Conservation (phyloP, 2,797 vertebrate species). For the Phaenicophaeus curvirostris region DNA sequence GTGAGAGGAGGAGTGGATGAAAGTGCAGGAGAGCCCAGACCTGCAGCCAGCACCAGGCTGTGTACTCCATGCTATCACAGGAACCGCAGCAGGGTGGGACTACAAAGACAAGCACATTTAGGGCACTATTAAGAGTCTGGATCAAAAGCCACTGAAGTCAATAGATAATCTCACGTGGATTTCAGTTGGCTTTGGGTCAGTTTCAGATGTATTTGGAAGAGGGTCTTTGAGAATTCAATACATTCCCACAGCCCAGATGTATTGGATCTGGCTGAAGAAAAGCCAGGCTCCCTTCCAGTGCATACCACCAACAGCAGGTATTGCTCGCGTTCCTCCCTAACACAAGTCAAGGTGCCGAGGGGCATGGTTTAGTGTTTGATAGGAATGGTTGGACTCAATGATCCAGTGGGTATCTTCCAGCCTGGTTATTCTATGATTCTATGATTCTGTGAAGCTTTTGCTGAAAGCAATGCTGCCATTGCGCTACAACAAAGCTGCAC, state of each 20-base stretch:
- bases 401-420: too few relatives aligned
- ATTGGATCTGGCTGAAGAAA: background rate
- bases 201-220: background rate
- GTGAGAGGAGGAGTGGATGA: background rate
- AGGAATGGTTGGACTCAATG: too few relatives aligned
- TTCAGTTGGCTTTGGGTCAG: background rate
- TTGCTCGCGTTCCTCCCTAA: background rate
- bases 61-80: background rate
- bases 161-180: background rate
- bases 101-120: background rate
- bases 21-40: background rate
- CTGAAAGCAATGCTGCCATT: rapidly evolving
- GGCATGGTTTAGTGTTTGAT: too few relatives aligned
- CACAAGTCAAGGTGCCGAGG: too few relatives aligned
- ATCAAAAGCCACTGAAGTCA: background rate
- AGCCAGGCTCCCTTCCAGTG: background rate
- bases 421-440: too few relatives aligned
- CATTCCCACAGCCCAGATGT: background rate
- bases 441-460: too few relatives aligned
- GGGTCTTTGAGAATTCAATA: background rate
- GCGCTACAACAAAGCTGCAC: background rate
- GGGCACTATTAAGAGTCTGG: background rate
- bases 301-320: background rate
- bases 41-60: background rate
- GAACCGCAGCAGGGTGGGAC: background rate